Evolutionary conservation across 2,888 invertebrate genomes (phyloP).

Genomic region (Drosophila planitibia): DNA sequence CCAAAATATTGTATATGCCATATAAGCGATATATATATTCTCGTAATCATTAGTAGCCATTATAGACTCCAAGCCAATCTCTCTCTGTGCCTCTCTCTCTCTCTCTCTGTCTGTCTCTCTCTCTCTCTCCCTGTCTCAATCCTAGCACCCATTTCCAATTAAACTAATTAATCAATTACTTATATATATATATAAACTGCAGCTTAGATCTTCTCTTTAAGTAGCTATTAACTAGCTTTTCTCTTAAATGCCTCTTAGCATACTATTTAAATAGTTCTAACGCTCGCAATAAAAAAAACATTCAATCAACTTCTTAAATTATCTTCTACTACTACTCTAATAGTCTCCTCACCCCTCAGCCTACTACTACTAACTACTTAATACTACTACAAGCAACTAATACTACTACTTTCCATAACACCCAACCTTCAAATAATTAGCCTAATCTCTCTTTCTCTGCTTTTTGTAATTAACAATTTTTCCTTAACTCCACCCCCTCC

Average conservation of each 20-base stretch:
- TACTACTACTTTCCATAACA: conserved; percentile 33
- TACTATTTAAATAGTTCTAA: conserved; percentile 26
- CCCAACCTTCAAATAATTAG: conserved; percentile 34
- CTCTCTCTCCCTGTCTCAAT: conserved; percentile 19
- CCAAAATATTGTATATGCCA: conserved; percentile 43
- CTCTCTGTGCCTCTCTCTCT: conserved; percentile 12
- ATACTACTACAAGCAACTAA: conserved; percentile 32
- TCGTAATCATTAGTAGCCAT: conserved; percentile 51
- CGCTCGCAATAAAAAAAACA: conserved; percentile 27
- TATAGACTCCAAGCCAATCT: conserved; percentile 25
- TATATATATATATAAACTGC: conserved; percentile 23
- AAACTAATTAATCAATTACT: conserved; percentile 3
- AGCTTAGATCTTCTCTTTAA: conserved; percentile 48
- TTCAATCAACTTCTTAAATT: conserved; percentile 22
- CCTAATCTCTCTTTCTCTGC: conserved; percentile 38
- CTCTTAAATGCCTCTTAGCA: conserved; percentile 38
- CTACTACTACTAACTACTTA: conserved; percentile 18
- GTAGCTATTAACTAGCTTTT: conserved; percentile 33
- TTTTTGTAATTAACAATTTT: conserved; percentile 51
- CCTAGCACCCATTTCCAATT: conserved; percentile 51
- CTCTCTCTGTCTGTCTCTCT: conserved; percentile 4
- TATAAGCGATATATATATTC: conserved; percentile 40
- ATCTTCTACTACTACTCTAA: conserved; percentile 10
- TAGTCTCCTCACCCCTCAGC: conserved; percentile 1
- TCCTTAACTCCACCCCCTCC: conserved; percentile 11